phyloP scores from a whole-genome alignment of 2,797 vertebrate genomes.

The Natrix natrix region DNA sequence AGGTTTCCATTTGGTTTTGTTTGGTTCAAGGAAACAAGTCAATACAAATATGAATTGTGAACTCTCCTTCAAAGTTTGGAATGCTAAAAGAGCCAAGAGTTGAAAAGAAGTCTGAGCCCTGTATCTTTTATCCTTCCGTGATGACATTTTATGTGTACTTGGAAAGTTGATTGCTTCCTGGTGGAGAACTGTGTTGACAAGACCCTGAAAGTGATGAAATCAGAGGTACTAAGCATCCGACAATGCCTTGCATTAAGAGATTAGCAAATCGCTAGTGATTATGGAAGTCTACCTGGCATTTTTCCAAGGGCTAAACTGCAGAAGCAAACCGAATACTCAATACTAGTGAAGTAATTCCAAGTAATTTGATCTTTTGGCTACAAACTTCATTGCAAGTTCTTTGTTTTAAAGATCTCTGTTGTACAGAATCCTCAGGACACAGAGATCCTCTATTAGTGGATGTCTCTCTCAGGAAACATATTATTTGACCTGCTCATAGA shows the following conservation, averaged over 20 bases:
- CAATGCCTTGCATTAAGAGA: slow-evolving; percentile 32
- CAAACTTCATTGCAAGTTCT: slow-evolving; percentile 1
- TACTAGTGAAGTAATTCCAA: neutral
- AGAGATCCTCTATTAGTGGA: neutral
- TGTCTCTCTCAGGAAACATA: slow-evolving; percentile 17
- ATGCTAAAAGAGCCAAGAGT: neutral
- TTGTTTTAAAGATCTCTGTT: neutral
- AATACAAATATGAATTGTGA: neutral
- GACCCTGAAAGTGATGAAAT: slow-evolving; percentile 29
- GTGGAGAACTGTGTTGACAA: slow-evolving; percentile 23
- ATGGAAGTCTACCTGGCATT: slow-evolving; percentile 25
- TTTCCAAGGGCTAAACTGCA: slow-evolving; percentile 10
- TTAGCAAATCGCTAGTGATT: slow-evolving; percentile 24
- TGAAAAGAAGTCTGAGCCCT: neutral
- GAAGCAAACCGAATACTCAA: slow-evolving; percentile 5
- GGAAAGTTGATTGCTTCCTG: neutral
- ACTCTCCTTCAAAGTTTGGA: neutral
- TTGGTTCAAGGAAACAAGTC: neutral
- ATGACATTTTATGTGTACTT: slow-evolving; percentile 12
- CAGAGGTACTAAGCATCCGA: slow-evolving; percentile 14
- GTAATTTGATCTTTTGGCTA: slow-evolving; percentile 12
- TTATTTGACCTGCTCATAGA: neutral
- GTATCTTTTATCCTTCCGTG: neutral
- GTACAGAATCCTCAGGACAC: neutral
- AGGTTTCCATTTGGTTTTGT: neutral